A percentile compares a stretch with the other conserved stretches of the same genome.
Evolutionary conservation across 2,797 vertebrate genomes (phyloP).

Genomic region (Protonibea diacanthus): DNA sequence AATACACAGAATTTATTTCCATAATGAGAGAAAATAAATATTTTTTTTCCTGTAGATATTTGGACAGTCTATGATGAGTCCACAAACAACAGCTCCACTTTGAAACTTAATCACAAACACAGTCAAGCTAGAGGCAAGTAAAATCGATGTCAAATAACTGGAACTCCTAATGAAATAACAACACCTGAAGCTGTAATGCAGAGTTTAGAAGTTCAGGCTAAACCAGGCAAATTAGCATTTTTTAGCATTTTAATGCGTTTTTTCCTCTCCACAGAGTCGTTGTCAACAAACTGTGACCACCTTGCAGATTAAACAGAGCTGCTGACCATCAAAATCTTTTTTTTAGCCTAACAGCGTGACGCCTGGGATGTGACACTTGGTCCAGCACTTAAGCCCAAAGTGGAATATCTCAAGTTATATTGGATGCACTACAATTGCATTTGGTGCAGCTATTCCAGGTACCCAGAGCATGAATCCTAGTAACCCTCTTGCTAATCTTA

Average conservation of each 20-base stretch:
- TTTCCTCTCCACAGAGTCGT: neutral
- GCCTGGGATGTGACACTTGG: neutral
- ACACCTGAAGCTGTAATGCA: neutral
- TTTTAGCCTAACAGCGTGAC: neutral
- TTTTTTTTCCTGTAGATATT: neutral
- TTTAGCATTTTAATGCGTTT: neutral
- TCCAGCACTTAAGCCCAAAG: neutral
- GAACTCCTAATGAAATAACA: neutral
- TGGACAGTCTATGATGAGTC: neutral
- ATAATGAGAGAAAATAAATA: neutral
- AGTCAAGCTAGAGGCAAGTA: neutral
- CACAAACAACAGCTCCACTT: neutral
- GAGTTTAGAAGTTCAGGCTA: neutral
- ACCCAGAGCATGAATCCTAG: neutral
- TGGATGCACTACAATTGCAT: neutral
- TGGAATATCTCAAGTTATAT: neutral
- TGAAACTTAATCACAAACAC: neutral
- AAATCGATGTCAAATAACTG: neutral
- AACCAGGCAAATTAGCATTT: neutral
- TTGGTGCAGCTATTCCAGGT: neutral
- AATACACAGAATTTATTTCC: neutral
- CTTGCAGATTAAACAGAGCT: neutral
- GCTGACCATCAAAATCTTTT: neutral
- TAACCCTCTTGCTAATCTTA: neutral
- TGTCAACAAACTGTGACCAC: neutral